These are phyloP conservation scores for Anas platyrhynchos DNA, from an alignment of 2,113 vertebrate species.

Conservation along the genomic window DNA sequence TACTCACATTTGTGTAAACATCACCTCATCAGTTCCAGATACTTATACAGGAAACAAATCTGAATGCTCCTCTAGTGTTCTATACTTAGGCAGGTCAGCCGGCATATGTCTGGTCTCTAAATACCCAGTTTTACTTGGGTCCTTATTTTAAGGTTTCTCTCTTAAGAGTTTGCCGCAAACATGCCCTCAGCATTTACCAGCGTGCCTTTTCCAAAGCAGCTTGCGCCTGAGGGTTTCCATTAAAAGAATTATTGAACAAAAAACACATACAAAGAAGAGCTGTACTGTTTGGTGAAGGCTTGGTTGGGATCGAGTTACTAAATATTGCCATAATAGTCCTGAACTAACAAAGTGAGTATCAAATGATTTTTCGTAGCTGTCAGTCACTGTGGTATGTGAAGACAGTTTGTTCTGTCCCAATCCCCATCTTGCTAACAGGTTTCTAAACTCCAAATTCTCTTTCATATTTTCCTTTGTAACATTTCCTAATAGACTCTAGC, in stretches of 20 bases:
- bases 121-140: slow-evolving; percentile 78
- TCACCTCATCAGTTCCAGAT: slow-evolving; percentile 81
- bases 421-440: neutral
- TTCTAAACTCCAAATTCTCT: slow-evolving; percentile 13
- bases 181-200: neutral
- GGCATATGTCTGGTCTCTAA: slow-evolving; percentile 81
- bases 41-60: slow-evolving; percentile 83
- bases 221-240: slow-evolving; percentile 7
- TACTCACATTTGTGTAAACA: slow-evolving; percentile 83
- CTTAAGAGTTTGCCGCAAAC: slow-evolving; percentile 52
- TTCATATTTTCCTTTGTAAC: neutral
- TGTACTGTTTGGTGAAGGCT: slow-evolving; percentile 33
- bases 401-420: neutral
- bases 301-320: slow-evolving; percentile 43
- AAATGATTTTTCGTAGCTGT: slow-evolving; percentile 66
- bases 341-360: slow-evolving; percentile 54
- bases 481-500: neutral
- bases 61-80: slow-evolving; percentile 77
- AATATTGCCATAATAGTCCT: slow-evolving; percentile 58
- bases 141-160: slow-evolving; percentile 79
- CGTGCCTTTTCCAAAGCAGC: neutral
- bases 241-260: slow-evolving; percentile 54
- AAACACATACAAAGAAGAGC: slow-evolving; percentile 24
- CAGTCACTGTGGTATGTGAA: neutral
- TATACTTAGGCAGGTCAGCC: slow-evolving; percentile 83